A percentile compares a stretch with the other conserved stretches of the same genome.
Conservation (phyloP, 2,888 invertebrate species). For the Trissolcus brochymenae region DNA sequence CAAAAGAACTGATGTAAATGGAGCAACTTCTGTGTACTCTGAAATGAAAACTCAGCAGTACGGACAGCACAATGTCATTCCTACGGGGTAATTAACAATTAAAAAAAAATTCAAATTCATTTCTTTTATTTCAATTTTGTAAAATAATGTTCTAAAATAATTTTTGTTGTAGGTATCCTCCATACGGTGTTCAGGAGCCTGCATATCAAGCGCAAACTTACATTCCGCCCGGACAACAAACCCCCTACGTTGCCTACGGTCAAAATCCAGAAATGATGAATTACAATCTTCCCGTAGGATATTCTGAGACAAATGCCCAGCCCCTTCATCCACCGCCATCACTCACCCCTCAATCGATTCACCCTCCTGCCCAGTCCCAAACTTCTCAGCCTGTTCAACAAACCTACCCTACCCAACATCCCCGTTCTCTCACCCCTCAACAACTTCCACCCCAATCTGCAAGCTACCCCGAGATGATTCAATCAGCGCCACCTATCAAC, state of each 20-base stretch:
- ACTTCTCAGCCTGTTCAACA: not conserved
- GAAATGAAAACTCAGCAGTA: constrained; percentile 34
- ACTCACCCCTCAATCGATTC: constrained; percentile 28
- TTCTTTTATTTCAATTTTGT: not conserved
- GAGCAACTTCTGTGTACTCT: constrained; percentile 29
- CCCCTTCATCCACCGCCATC: constrained; percentile 28
- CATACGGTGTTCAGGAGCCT: constrained; percentile 39
- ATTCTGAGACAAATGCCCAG: constrained; percentile 22
- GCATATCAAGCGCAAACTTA: constrained; percentile 41
- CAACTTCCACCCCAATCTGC: not conserved
- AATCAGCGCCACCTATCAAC: constrained; percentile 13
- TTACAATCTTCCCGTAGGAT: constrained; percentile 6
- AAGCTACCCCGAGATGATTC: constrained; percentile 3
- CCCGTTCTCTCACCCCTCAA: constrained; percentile 3
- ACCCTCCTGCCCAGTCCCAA: not conserved
- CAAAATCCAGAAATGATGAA: constrained; percentile 29
- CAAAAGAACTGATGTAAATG: constrained; percentile 19
- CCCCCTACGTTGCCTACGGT: constrained; percentile 19
- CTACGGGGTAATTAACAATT: constrained; percentile 20
- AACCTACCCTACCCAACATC: constrained; percentile 34
- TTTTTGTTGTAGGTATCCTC: constrained; percentile 32
- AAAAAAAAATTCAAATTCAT: not conserved
- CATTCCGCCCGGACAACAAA: constrained; percentile 30
- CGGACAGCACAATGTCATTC: constrained; percentile 19
- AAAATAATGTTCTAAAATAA: too few relatives aligned